Evolutionary conservation across 2,113 vertebrate species (phyloP).

Genomic region (Grammomys dolichurus): DNA sequence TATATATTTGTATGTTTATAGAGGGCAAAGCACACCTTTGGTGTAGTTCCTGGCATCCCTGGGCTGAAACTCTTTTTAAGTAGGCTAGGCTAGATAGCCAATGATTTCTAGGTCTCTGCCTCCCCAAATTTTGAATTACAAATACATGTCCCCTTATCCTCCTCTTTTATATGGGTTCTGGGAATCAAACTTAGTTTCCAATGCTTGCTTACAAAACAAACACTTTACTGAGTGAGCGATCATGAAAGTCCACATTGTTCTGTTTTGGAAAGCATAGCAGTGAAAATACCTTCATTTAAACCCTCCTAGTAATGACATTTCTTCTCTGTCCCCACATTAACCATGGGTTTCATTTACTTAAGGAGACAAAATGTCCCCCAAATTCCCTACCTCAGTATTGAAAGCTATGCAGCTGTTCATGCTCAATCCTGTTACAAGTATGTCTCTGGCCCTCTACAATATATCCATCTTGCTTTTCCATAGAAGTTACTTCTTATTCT

Average conservation of each 20-base stretch:
- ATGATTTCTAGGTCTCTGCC: too few relatives aligned
- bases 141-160: background rate
- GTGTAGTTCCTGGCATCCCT: background rate
- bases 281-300: background rate
- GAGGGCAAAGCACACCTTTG: background rate
- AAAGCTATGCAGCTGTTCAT: background rate
- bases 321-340: background rate
- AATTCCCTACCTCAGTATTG: background rate
- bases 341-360: background rate
- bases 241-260: background rate
- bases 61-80: background rate
- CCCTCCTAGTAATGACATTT: background rate
- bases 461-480: background rate
- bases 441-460: background rate
- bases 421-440: background rate
- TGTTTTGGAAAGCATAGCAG: background rate
- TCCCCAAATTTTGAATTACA: too few relatives aligned
- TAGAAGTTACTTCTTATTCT: background rate
- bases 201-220: background rate
- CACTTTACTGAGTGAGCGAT: background rate
- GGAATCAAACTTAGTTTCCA: background rate
- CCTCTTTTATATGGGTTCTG: background rate
- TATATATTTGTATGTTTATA: fast-evolving
- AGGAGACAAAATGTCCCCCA: background rate
- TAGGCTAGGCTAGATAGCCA: background rate